phyloP scores from a whole-genome alignment of 2,888 invertebrate species.

The Odontomyia ornata region DNA sequence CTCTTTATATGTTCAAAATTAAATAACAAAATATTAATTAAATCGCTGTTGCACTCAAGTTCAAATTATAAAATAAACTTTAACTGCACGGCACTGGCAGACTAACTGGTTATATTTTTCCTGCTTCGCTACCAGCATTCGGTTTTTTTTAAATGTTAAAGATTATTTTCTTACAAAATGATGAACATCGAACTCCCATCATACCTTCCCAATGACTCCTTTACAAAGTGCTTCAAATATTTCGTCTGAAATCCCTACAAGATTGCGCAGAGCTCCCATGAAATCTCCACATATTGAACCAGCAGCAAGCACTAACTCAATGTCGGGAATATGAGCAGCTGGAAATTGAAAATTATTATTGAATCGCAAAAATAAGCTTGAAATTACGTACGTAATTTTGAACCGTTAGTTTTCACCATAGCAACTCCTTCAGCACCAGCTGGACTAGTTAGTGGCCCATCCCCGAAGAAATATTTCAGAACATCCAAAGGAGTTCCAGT shows the following conservation, averaged over 20 bases:
- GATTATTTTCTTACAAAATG: too few species aligned
- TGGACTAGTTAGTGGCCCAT: slow-evolving; percentile 78
- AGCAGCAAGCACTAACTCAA: slow-evolving; percentile 82
- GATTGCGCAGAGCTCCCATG: slow-evolving; percentile 71
- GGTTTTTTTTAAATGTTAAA: too few species aligned
- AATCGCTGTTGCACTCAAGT: too few species aligned
- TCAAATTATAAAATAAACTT: too few species aligned
- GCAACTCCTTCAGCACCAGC: slow-evolving; percentile 82
- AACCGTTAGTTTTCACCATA: slow-evolving; percentile 74
- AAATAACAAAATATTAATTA: too few species aligned
- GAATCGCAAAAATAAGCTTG: slow-evolving; percentile 49
- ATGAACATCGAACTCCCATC: too few species aligned
- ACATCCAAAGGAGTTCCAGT: slow-evolving; percentile 68
- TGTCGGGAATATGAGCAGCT: slow-evolving; percentile 72
- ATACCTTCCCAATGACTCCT: slow-evolving; percentile 56
- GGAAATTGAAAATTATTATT: neutral
- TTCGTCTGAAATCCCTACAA: slow-evolving; percentile 68
- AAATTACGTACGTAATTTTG: slow-evolving; percentile 56
- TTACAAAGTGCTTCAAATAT: slow-evolving; percentile 63
- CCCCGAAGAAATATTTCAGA: slow-evolving; percentile 71
- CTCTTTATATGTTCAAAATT: too few species aligned
- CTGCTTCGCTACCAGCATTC: too few species aligned
- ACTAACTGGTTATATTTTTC: too few species aligned
- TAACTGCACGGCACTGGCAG: too few species aligned
- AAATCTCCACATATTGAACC: slow-evolving; percentile 80